phyloP scores from a whole-genome alignment of 2,888 invertebrate species.

The Eledona agricola region DNA sequence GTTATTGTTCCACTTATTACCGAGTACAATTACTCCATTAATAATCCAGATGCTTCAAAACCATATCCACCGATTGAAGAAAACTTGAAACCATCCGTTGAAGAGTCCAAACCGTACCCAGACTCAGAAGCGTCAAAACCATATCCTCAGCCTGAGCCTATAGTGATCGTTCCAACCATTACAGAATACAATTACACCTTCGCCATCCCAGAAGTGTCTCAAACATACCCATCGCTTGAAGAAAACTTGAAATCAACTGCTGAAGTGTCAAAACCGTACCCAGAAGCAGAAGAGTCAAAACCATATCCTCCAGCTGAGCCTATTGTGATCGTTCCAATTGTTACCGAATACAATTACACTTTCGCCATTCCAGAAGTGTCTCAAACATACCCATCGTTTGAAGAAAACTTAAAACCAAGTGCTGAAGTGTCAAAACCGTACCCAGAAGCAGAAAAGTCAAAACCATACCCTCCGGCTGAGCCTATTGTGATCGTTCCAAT shows the following conservation, averaged over 20 bases:
- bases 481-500: slow-evolving; percentile 13
- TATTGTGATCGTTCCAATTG: slow-evolving; percentile 5
- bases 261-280: too few species aligned
- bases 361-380: background rate
- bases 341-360: slow-evolving; percentile 6
- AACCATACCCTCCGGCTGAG: slow-evolving; percentile 28
- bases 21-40: slow-evolving; percentile 12
- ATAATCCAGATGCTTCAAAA: slow-evolving; percentile 5
- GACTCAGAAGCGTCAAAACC: slow-evolving; percentile 4
- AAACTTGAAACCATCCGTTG: slow-evolving; percentile 1
- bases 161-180: slow-evolving; percentile 1
- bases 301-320: slow-evolving; percentile 11
- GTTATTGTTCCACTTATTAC: slow-evolving; percentile 6
- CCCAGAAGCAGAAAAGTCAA: background rate
- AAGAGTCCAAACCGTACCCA: slow-evolving; percentile 36
- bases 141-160: slow-evolving; percentile 22
- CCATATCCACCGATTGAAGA: slow-evolving; percentile 22
- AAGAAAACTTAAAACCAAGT: slow-evolving; percentile 1
- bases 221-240: too few species aligned
- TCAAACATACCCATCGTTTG: slow-evolving; percentile 6
- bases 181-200: slow-evolving; percentile 1
- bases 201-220: slow-evolving; percentile 6
- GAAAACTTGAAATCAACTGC: background rate
- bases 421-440: slow-evolving; percentile 5
- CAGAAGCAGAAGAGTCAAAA: background rate